These are phyloP conservation scores for Cyanoramphus novaezelandiae DNA, from an alignment of 2,113 vertebrate species.

Conservation along the genomic window DNA sequence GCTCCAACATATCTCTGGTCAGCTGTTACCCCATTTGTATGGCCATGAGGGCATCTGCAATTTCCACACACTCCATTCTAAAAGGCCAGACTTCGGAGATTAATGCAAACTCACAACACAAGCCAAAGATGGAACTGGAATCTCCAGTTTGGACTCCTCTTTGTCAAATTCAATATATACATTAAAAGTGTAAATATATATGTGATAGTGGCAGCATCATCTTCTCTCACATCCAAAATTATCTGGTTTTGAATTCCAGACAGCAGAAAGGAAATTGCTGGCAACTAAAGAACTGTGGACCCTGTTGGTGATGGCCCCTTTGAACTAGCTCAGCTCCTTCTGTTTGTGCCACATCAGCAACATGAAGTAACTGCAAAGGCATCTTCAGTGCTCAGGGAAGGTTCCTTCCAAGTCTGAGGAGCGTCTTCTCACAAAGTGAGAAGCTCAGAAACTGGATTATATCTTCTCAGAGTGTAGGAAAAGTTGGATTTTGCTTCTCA, in stretches of 20 bases:
- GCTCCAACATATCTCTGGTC: not conserved
- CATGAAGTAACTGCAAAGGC: not conserved
- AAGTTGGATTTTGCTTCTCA: not conserved
- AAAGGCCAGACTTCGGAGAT: not conserved
- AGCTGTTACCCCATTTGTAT: not conserved
- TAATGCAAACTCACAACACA: not conserved
- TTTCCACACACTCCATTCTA: not conserved
- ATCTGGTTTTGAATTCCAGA: slow-evolving; percentile 20
- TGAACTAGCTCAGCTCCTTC: not conserved
- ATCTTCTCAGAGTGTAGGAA: not conserved
- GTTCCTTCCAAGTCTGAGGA: not conserved
- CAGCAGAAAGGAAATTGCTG: not conserved
- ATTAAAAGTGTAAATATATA: slow-evolving; percentile 15
- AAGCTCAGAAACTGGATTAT: not conserved
- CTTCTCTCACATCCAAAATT: slow-evolving; percentile 2
- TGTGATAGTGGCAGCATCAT: not conserved
- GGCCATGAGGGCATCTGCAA: not conserved
- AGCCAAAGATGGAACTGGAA: not conserved
- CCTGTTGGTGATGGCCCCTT: not conserved
- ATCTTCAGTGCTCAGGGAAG: not conserved
- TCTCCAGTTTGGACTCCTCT: not conserved
- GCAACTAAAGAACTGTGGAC: not conserved
- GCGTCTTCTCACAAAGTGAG: not conserved
- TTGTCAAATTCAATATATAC: not conserved
- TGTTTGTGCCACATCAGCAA: not conserved